Percentiles rank a stretch among this genome's conserved stretches.
Conservation (phyloP, 2,113 vertebrate species). For the Ictidomys tridecemlineatus region DNA sequence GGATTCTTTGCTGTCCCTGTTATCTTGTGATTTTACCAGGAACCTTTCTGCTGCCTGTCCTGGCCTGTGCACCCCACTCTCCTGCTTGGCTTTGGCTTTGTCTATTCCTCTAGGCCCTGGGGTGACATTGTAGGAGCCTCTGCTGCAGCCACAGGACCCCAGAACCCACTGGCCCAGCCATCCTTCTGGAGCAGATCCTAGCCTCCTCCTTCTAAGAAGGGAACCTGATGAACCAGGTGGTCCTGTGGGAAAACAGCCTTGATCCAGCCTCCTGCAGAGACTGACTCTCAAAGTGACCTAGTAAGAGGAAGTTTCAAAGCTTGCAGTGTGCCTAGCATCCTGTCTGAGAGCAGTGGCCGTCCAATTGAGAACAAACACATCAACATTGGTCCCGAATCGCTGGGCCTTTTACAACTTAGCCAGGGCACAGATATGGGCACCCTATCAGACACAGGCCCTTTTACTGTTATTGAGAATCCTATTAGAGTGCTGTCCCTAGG, state of each 20-base stretch:
- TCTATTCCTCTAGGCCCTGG: neutral
- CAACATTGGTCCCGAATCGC: neutral
- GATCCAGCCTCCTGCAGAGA: neutral
- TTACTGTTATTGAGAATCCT: neutral
- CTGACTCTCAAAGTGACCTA: fast-evolving
- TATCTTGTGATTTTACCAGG: neutral
- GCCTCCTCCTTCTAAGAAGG: neutral
- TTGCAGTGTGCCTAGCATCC: fast-evolving
- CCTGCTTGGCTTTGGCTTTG: neutral
- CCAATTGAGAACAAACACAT: neutral
- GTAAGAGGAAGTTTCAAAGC: neutral
- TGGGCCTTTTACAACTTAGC: neutral
- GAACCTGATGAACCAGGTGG: neutral
- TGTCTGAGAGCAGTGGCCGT: fast-evolving
- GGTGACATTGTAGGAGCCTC: neutral
- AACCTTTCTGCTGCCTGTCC: neutral
- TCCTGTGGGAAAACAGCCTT: neutral
- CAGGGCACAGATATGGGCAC: neutral
- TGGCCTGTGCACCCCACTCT: too few relatives aligned
- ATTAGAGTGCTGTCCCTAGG: neutral
- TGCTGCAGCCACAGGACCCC: neutral
- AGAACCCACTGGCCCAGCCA: neutral
- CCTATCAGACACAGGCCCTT: neutral
- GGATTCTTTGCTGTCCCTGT: neutral
- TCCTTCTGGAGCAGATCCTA: neutral